Evolutionary conservation across 2,888 invertebrate genomes (phyloP), one percentile per base, ranked within the genome.

Genomic region (Drosophila rellima): DNA sequence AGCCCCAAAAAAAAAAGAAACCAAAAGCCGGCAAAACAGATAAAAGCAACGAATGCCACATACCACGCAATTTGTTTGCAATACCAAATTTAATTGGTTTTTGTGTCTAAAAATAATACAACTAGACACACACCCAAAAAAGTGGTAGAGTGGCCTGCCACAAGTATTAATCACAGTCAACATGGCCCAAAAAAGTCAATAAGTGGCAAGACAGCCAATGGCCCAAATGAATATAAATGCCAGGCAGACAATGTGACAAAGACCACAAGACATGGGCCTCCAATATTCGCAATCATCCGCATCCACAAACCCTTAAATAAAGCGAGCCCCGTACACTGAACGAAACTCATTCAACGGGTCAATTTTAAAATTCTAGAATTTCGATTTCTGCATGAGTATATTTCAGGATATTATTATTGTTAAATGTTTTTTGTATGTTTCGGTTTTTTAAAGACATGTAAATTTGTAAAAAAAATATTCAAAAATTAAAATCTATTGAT

Each of bases 221-320:
- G 45, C 52, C 55, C 74, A 83, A 86, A 83, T 86, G 76, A 70
- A 83, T 72, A 83, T 66, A 86, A 86, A 86, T 83, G 83, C 63
- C 40, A 40, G 48, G 35, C 42, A 62, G 50, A 61, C 15, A 42
- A 15, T 70, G 57, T 65, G 60, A 54, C 60, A 40, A 47, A 18
- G 23, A 15, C 6, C 51, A 29, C 18, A 18, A 29, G 48, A 48
- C 48, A 50, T n/a, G 26, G 33, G 15, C 18, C 8, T 17, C 13
- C 10, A 40, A 37, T 31, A 64, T 54, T 50, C 48, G 48, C 50
- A 52, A 13, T 20, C 17, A 54, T 66, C 20, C 23, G 42, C 35
- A 57, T 42, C 11, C 50, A 42, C 57, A 20, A 20, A 11, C 37
- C 47, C 29, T 52, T 54, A 63, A 57, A 61, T 73, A 52, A 73